Evolutionary conservation across 2,113 vertebrate species (phyloP), one percentile per base, ranked within the genome.

Genomic region (Spermophilus dauricus): DNA sequence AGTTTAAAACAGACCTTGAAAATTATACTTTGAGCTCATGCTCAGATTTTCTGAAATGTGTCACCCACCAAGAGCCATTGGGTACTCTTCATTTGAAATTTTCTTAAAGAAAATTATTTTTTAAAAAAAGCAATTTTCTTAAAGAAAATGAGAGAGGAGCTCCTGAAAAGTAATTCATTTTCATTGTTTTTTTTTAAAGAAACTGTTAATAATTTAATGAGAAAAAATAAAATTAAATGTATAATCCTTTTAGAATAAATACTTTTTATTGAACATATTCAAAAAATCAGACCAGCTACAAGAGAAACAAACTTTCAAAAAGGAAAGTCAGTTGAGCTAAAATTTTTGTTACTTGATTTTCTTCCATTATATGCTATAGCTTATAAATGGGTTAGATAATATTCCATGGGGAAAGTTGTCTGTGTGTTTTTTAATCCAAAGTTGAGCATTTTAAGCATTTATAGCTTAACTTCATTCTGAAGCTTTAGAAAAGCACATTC

Each of bases 161-260:
- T 78, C 94, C 96, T 5, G 87, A 97, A 98, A 97, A 76, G 0
- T 93, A 91, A 96, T 98, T 61, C 48, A 58, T 58, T 58, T 58
- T 24, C 20, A 58, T 22, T 0, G 13, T 53, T 53, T 53, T 53
- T 53, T 53, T 53, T 16, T 4, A 53, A 84, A 63, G 76, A 39
- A 97, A 83, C 42, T 1, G 0, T 45, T n/a, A n/a, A n/a, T 63
- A 61, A 11, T 95, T 97, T 96, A 85, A 90, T 95, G 51, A 95
- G 81, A 98, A 97, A n/a, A 97, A 92, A 67, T 42, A 97, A 97
- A 96, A 3, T 20, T 94, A 95, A 95, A 98, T 92, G 88, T 51
- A 82, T 26, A 86, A 58, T 92, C 89, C 34, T 28, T 98, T 98
- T 67, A 91, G 61, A 97, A 86, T 30, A 88, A 97, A 97, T 0